phyloP scores from a whole-genome alignment of 1,140 invertebrate genomes.

The Penaeus japonicus region DNA sequence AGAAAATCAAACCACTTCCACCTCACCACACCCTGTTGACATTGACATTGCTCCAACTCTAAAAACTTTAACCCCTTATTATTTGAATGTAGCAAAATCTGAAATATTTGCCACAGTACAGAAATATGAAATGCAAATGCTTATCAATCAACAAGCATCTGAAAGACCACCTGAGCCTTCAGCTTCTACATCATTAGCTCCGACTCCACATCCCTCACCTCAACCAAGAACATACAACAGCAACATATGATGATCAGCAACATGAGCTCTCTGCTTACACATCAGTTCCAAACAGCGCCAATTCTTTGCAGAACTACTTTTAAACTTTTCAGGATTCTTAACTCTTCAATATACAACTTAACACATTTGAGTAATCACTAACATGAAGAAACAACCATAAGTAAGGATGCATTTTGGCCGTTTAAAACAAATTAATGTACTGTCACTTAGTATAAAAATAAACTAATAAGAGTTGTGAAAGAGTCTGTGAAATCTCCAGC shows the following conservation, averaged over 20 bases:
- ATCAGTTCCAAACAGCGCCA: slow-evolving; percentile 18
- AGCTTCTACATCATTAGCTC: slow-evolving; percentile 4
- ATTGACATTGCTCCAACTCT: slow-evolving; percentile 10
- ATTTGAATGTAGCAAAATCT: slow-evolving; percentile 30
- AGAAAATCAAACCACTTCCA: slow-evolving; percentile 12
- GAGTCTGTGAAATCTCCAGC: not conserved
- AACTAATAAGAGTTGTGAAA: not conserved
- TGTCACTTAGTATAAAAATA: slow-evolving; percentile 4
- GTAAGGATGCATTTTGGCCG: not conserved
- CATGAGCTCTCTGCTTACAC: not conserved
- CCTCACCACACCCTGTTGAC: slow-evolving; percentile 23
- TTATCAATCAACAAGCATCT: not conserved
- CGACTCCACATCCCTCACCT: not conserved
- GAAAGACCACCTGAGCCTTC: not conserved
- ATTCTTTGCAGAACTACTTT: slow-evolving; percentile 15
- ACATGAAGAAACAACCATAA: not conserved
- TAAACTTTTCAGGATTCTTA: slow-evolving; percentile 4
- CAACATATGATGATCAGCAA: not conserved
- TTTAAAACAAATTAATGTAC: not conserved
- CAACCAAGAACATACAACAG: slow-evolving; percentile 2
- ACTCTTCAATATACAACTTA: not conserved
- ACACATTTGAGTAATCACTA: not conserved
- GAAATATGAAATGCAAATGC: slow-evolving; percentile 23
- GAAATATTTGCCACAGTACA: slow-evolving; percentile 30
- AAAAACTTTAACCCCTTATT: slow-evolving; percentile 25